Evolutionary conservation across 2,113 vertebrate species (phyloP).

Genomic region (Podarcis muralis): DNA sequence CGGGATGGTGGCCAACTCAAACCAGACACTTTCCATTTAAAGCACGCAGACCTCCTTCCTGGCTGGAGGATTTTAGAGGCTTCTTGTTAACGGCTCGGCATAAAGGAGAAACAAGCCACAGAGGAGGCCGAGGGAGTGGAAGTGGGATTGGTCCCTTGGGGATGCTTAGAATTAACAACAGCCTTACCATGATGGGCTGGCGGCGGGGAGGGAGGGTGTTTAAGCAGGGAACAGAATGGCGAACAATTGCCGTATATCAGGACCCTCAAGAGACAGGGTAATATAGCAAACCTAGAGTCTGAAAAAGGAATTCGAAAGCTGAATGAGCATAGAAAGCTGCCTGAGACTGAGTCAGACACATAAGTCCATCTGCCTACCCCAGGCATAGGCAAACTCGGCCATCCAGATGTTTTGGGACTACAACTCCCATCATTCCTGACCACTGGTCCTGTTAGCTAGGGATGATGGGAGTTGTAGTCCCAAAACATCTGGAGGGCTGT

Average conservation of each 20-base stretch:
- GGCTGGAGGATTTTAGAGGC: not conserved
- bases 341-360: too few relatives aligned
- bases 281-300: too few relatives aligned
- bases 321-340: too few relatives aligned
- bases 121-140: fast-evolving
- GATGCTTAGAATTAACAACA: fast-evolving
- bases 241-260: not conserved
- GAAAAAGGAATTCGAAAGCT: too few relatives aligned
- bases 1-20: not conserved
- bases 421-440: too few relatives aligned
- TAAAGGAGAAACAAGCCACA: not conserved
- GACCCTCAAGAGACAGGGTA: too few relatives aligned
- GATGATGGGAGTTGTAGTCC: too few relatives aligned
- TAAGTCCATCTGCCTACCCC: too few relatives aligned
- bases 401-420: too few relatives aligned
- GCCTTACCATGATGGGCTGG: fast-evolving
- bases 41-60: not conserved
- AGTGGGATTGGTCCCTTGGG: not conserved
- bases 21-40: not conserved
- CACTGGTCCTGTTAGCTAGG: too few relatives aligned
- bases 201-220: not conserved
- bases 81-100: not conserved
- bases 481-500: too few relatives aligned
- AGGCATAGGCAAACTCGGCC: too few relatives aligned
- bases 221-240: not conserved